Conservation (phyloP, 1,140 invertebrate genomes). For the Drosophila parvula region DNA sequence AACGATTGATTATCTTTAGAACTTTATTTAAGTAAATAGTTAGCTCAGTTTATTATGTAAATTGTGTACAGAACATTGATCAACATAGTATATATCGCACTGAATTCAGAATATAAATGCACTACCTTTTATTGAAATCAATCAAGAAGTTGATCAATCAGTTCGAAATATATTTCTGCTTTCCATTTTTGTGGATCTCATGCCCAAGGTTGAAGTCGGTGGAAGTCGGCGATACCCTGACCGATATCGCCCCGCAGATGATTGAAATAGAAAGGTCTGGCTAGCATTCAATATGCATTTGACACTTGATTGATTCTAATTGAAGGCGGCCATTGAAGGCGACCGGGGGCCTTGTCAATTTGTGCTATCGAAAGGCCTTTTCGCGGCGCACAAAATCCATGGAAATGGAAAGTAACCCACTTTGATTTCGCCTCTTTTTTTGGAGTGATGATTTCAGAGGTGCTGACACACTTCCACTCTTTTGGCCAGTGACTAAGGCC, state of each 20-base stretch:
- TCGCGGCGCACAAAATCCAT: slow-evolving; percentile 13
- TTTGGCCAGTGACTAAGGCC: slow-evolving; percentile 38
- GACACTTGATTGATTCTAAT: slow-evolving; percentile 51
- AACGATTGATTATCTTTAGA: background rate
- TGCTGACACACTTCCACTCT: slow-evolving; percentile 30
- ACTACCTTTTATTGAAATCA: background rate
- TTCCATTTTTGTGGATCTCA: background rate
- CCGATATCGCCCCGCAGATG: slow-evolving; percentile 8
- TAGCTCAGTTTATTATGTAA: too few relatives aligned
- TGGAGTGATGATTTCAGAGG: slow-evolving; percentile 40
- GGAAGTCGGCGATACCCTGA: slow-evolving; percentile 6
- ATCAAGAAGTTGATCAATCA: slow-evolving; percentile 11
- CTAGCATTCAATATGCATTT: slow-evolving; percentile 37
- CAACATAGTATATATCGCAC: background rate
- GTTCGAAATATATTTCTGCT: background rate
- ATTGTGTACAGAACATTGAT: background rate
- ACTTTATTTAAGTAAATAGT: background rate
- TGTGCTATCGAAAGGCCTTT: slow-evolving; percentile 28
- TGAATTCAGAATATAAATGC: background rate
- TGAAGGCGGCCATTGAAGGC: slow-evolving; percentile 40
- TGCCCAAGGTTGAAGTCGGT: slow-evolving; percentile 17
- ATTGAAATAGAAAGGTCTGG: slow-evolving; percentile 43
- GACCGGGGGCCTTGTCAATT: slow-evolving; percentile 18
- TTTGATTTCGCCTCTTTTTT: slow-evolving; percentile 40
- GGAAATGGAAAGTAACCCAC: slow-evolving; percentile 43